These are phyloP conservation scores for Pogona vitticeps DNA, from an alignment of 2,113 vertebrate species.

Conservation along the genomic window DNA sequence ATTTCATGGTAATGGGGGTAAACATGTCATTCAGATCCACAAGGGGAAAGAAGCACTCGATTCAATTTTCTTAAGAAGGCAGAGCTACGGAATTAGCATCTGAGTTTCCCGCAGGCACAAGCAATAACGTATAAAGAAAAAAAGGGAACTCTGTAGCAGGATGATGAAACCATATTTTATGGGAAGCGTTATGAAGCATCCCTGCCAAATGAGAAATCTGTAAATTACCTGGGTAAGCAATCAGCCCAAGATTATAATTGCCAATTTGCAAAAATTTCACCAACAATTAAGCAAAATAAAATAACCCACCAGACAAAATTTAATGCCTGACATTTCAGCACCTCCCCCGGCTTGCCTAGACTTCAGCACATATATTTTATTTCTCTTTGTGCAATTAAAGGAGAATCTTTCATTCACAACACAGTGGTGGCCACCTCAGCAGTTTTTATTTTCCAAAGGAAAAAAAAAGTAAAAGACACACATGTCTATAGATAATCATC, in stretches of 20 bases:
- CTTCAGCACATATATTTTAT: slow-evolving; percentile 12
- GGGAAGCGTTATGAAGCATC: slow-evolving; percentile 42
- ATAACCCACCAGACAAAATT: slow-evolving; percentile 62
- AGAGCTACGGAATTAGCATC: slow-evolving; percentile 18
- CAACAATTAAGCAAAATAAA: slow-evolving; percentile 76
- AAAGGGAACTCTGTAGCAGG: slow-evolving; percentile 22
- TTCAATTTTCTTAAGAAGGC: slow-evolving; percentile 29
- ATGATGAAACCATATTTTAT: slow-evolving; percentile 51
- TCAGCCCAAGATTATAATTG: slow-evolving; percentile 68
- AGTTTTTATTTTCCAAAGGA: background rate
- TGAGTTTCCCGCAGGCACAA: slow-evolving; percentile 35
- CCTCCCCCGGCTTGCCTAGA: slow-evolving; percentile 33
- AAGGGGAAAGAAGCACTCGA: background rate
- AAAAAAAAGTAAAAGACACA: background rate
- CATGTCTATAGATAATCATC: background rate
- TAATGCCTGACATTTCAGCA: slow-evolving; percentile 19
- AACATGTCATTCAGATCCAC: background rate
- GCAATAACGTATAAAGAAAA: slow-evolving; percentile 28
- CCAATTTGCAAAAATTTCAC: slow-evolving; percentile 74
- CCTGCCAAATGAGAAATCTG: slow-evolving; percentile 61
- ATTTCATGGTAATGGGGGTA: background rate
- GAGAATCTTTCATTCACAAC: background rate
- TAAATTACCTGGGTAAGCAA: slow-evolving; percentile 69
- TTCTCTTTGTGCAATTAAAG: slow-evolving; percentile 14
- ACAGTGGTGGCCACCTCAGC: background rate